Evolutionary conservation across 2,888 invertebrate species (phyloP).

Genomic region (Diaprepes abbreviatus): DNA sequence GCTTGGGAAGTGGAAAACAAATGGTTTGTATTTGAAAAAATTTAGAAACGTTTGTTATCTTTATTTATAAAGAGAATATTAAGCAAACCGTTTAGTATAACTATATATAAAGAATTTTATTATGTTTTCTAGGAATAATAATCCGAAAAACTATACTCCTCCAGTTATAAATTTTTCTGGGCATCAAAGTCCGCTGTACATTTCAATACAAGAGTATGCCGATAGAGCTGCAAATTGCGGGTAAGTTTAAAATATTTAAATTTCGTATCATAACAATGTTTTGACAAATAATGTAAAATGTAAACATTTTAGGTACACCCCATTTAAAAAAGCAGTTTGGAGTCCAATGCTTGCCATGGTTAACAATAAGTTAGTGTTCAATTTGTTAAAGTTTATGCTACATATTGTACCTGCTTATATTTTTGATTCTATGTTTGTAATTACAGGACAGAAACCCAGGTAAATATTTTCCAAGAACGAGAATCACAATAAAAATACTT

Average conservation of each 20-base stretch:
- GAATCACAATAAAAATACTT: too few species aligned
- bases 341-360: slow-evolving; percentile 52
- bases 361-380: slow-evolving; percentile 47
- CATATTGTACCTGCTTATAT: slow-evolving; percentile 54
- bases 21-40: slow-evolving; percentile 53
- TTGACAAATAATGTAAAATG: too few species aligned
- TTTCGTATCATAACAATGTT: too few species aligned
- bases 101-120: too few species aligned
- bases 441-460: slow-evolving; percentile 53
- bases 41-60: too few species aligned
- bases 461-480: slow-evolving; percentile 40
- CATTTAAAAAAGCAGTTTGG: slow-evolving; percentile 56
- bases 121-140: slow-evolving; percentile 47
- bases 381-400: slow-evolving; percentile 48
- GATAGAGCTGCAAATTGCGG: slow-evolving; percentile 43
- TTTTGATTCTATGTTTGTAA: slow-evolving; percentile 50
- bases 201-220: slow-evolving; percentile 51
- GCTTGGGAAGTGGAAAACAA: slow-evolving; percentile 62
- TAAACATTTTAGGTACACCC: slow-evolving; percentile 37
- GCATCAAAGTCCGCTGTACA: slow-evolving; percentile 50
- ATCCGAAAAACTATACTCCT: slow-evolving; percentile 39
- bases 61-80: too few species aligned
- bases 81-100: too few species aligned
- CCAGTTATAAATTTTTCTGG: slow-evolving; percentile 55
- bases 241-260: too few species aligned